Conservation (phyloP, 2,113 vertebrate species). For the Pangasianodon gigas region DNA sequence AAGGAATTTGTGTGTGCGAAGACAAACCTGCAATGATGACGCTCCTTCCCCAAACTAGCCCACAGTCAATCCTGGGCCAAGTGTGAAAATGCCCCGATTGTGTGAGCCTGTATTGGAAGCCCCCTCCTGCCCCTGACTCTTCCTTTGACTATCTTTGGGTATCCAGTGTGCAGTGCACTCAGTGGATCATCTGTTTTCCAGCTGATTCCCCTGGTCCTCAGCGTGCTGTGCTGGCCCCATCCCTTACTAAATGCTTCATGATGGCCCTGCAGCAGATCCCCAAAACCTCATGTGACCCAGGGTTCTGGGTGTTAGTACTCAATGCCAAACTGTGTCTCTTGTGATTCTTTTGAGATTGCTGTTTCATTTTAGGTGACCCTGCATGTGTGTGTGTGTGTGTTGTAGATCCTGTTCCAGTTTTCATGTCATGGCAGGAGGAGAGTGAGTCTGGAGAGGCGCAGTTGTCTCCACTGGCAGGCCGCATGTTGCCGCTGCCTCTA, state of each 20-base stretch:
- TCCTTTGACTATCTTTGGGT: not conserved
- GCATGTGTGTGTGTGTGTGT: slow-evolving; percentile 36
- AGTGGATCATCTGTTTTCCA: not conserved
- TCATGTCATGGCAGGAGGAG: slow-evolving; percentile 95
- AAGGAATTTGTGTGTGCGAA: not conserved
- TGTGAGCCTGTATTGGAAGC: not conserved
- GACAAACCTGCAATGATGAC: not conserved
- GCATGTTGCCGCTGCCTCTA: slow-evolving; percentile 85
- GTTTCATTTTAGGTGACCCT: not conserved
- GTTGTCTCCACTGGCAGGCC: slow-evolving; percentile 93
- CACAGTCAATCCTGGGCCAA: not conserved
- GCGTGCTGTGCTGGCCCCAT: not conserved
- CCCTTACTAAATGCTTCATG: not conserved
- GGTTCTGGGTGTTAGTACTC: not conserved
- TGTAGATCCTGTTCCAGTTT: slow-evolving; percentile 90
- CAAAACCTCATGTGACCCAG: not conserved
- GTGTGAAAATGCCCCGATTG: not conserved
- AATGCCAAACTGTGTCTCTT: not conserved
- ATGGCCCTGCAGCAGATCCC: not conserved
- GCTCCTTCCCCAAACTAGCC: not conserved
- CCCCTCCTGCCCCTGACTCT: not conserved
- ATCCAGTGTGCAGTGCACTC: not conserved
- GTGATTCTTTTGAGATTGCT: not conserved
- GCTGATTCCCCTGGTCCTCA: not conserved
- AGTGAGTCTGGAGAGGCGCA: slow-evolving; percentile 91